Percentiles rank a stretch among this genome's conserved stretches.
phyloP scores from a whole-genome alignment of 2,113 vertebrate species.

The Speoplatyrhinus poulsoni region DNA sequence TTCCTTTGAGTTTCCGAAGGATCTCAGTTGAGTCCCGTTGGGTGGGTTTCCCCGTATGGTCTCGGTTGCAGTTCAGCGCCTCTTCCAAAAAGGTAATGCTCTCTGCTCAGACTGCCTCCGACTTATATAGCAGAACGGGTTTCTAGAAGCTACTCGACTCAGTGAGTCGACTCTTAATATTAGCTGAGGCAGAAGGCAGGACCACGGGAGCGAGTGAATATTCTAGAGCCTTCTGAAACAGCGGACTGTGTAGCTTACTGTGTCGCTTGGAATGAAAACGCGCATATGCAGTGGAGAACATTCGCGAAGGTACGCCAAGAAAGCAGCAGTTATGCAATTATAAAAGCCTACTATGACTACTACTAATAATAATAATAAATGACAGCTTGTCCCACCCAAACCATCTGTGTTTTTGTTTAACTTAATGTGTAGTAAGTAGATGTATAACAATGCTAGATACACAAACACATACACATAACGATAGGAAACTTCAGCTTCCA shows the following conservation, averaged over 20 bases:
- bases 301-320: conserved; percentile 10
- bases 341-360: not conserved
- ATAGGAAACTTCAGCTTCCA: no score
- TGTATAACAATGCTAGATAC: no score
- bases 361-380: conserved; percentile 5
- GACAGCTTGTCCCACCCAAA: not conserved
- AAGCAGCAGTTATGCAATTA: not conserved
- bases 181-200: conserved; percentile 49
- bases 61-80: conserved; percentile 19
- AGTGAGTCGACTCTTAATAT: conserved; percentile 61
- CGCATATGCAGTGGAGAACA: conserved; percentile 20
- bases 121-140: conserved; percentile 47
- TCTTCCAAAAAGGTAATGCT: conserved; percentile 42
- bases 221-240: conserved; percentile 47
- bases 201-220: conserved; percentile 40
- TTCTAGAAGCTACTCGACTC: conserved; percentile 59
- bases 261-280: conserved; percentile 15
- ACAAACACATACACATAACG: no score
- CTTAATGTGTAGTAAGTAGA: no score
- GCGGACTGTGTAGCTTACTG: conserved; percentile 11
- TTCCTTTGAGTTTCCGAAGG: conserved; percentile 6
- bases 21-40: conserved; percentile 19
- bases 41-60: not conserved
- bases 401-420: not conserved
- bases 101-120: conserved; percentile 23